These are phyloP conservation scores for Thamnophis elegans DNA, from an alignment of 2,797 vertebrate genomes.

Conservation along the genomic window DNA sequence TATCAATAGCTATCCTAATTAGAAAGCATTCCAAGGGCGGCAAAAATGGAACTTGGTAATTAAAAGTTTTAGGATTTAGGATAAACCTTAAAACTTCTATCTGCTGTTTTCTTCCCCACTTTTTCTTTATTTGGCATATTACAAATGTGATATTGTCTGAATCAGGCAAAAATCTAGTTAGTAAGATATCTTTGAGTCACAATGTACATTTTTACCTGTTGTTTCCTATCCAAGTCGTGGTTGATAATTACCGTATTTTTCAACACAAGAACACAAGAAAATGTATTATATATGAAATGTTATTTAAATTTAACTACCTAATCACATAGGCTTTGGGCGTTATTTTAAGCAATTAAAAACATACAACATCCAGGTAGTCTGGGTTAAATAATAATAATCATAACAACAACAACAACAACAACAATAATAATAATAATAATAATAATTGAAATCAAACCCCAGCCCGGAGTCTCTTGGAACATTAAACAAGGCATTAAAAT, in stretches of 20 bases:
- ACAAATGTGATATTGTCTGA: not conserved
- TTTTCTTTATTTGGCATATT: not conserved
- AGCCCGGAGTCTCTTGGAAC: not conserved
- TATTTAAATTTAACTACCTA: not conserved
- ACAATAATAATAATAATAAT: not conserved
- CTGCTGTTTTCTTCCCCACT: not conserved
- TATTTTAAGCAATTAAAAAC: not conserved
- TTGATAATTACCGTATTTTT: not conserved
- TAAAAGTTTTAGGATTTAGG: not conserved
- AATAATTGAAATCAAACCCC: not conserved
- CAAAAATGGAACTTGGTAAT: not conserved
- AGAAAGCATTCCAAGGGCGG: not conserved
- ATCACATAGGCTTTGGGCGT: not conserved
- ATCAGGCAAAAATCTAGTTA: not conserved
- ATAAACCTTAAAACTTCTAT: not conserved
- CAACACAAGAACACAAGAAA: no score
- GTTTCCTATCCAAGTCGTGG: not conserved
- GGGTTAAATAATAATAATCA: not conserved
- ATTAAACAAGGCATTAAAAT: not conserved
- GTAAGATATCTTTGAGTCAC: not conserved
- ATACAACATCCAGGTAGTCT: not conserved
- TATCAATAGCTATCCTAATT: not conserved
- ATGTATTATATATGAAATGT: no score
- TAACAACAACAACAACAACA: no score
- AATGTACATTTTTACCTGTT: not conserved